Base-by-base conservation (phyloP, 1,140 invertebrate species). In the Sitodiplosis mosellana region DNA sequence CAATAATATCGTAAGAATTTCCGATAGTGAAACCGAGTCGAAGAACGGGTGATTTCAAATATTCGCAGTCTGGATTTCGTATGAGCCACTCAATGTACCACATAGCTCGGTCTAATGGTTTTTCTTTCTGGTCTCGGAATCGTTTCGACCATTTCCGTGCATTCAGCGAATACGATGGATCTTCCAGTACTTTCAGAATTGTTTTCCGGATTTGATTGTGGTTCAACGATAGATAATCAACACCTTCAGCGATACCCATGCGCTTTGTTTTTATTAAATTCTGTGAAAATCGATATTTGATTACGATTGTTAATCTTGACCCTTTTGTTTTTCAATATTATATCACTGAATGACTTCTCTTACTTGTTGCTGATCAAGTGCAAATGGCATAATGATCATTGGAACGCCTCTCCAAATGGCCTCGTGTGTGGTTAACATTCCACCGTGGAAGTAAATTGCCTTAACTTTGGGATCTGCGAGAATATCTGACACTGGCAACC, bases 31-130 rank as follows among this genome's bases (percentile, higher is more conserved):
- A 40, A 18, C 37, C 37, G 37, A 40, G 37, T 18, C 37, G 37
- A 40, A 15, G 12, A 15, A 40, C 37, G 14, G 37, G 37, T 15
- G 37, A 40, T 40, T n/a, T 40, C 37, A 40, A 40, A 40, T 40
- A 14, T 4, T 40, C 37, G 17, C 37, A 15, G 12, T 43, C 22
- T 42, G 37, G 47, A 42, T 48, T 43, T 34, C 66, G 50, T 14
- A 70, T 46, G 12, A 70, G 55, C 49, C 71, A 64, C 52, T 71
- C 69, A 1, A 61, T 62, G 61, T 69, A 70, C 60, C 68, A 68
- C 8, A 69, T 51, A 0, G 66, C 66, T 19, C 63, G 55, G 15
- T 71, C 65, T 17, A 71, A 42, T 1, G 68, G 66, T 2, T 46
- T 58, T 18, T 59, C 49, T 0, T 70, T 70, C 48, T 70, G 67